Conservation (phyloP, 2,797 vertebrate species). For the Enteromius mattozi region DNA sequence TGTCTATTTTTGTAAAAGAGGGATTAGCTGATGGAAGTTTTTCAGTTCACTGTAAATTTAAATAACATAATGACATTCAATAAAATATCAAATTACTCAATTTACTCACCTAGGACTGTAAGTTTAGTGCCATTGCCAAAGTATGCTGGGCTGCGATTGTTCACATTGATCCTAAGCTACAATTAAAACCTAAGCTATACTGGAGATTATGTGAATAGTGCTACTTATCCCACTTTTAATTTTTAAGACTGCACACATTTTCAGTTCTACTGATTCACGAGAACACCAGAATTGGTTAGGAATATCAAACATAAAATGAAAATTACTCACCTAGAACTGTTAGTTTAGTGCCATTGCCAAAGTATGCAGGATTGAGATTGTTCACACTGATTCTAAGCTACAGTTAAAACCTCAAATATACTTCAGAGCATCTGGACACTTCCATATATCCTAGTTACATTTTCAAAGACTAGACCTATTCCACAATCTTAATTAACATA, state of each 20-base stretch:
- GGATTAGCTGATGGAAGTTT: neutral
- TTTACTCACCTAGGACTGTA: constrained; percentile 70
- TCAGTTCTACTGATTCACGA: neutral
- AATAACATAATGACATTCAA: neutral
- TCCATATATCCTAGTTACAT: neutral
- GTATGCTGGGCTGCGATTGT: constrained; percentile 54
- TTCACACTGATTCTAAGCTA: constrained; percentile 60
- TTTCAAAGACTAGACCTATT: neutral
- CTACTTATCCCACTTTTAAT: neutral
- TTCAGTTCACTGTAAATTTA: neutral
- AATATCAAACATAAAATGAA: neutral
- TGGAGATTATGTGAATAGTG: neutral
- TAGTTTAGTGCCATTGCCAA: constrained; percentile 72
- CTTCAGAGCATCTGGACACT: neutral
- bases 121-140: constrained; percentile 72
- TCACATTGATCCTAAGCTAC: constrained; percentile 58
- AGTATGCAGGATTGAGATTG: constrained; percentile 51
- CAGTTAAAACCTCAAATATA: constrained; percentile 56
- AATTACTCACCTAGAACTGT: constrained; percentile 67
- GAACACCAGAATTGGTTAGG: too few species aligned
- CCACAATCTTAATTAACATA: neutral
- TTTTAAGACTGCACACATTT: neutral
- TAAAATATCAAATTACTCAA: neutral
- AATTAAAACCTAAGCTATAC: constrained; percentile 58
- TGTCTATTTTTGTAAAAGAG: neutral